A percentile compares a stretch with the other conserved stretches of the same genome.
These are phyloP conservation scores for Malurus melanocephalus DNA, from an alignment of 2,113 vertebrate species.

Conservation along the genomic window DNA sequence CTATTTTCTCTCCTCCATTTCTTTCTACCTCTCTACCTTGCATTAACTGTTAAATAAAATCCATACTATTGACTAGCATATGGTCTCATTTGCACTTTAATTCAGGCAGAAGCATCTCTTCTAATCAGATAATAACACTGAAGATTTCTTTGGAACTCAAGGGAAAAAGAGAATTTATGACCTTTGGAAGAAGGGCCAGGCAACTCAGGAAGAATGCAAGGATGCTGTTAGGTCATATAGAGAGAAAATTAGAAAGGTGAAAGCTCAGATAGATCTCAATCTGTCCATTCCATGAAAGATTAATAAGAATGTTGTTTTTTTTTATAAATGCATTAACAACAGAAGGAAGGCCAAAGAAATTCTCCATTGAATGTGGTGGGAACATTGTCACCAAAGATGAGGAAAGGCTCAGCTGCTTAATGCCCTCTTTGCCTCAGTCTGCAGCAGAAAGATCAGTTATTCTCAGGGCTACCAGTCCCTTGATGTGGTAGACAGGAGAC, in stretches of 20 bases:
- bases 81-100: neutral
- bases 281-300: neutral
- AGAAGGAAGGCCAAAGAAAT: neutral
- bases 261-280: neutral
- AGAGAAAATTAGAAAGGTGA: neutral
- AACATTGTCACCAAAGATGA: neutral
- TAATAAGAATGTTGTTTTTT: neutral
- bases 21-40: neutral
- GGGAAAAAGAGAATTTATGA: neutral
- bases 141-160: neutral
- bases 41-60: neutral
- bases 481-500: neutral
- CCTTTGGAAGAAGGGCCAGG: neutral
- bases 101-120: neutral
- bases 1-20: rapidly evolving
- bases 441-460: neutral
- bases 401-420: neutral
- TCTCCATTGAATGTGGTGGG: rapidly evolving
- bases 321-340: neutral
- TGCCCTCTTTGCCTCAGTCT: neutral
- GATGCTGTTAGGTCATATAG: neutral
- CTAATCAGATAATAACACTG: neutral
- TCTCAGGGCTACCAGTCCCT: neutral
- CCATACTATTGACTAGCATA: neutral
- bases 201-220: neutral